These are phyloP conservation scores for Volucella bombylans DNA, from an alignment of 2,888 invertebrate species.

Conservation along the genomic window DNA sequence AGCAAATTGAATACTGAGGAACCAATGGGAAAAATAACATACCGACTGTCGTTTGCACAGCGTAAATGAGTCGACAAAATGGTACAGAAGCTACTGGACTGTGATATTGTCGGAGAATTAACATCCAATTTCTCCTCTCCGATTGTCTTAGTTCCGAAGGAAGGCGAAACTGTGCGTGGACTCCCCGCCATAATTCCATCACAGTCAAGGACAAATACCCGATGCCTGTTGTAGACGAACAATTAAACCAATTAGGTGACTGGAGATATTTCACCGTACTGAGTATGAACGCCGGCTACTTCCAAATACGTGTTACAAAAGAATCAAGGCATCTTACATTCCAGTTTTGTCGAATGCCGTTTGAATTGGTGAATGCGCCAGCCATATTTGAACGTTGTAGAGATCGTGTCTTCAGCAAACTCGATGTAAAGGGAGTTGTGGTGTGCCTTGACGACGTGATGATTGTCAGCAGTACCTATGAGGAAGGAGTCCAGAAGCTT, in stretches of 20 bases:
- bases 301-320: too few relatives aligned
- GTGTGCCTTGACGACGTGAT: too few relatives aligned
- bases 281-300: too few relatives aligned
- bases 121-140: neutral
- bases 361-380: neutral
- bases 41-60: neutral
- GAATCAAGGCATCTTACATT: too few relatives aligned
- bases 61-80: neutral
- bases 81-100: neutral
- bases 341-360: neutral
- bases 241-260: neutral
- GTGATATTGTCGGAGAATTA: neutral
- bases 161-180: neutral
- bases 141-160: neutral
- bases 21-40: neutral
- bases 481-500: too few relatives aligned
- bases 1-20: neutral
- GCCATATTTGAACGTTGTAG: neutral
- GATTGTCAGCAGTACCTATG: too few relatives aligned
- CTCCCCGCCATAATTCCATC: neutral
- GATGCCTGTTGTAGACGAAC: neutral
- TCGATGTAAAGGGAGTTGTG: neutral
- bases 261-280: too few relatives aligned
- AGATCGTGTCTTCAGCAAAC: neutral
- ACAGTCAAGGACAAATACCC: constrained; percentile 11